Evolutionary conservation across 2,113 vertebrate species (phyloP).

Genomic region (Struthio camelus): DNA sequence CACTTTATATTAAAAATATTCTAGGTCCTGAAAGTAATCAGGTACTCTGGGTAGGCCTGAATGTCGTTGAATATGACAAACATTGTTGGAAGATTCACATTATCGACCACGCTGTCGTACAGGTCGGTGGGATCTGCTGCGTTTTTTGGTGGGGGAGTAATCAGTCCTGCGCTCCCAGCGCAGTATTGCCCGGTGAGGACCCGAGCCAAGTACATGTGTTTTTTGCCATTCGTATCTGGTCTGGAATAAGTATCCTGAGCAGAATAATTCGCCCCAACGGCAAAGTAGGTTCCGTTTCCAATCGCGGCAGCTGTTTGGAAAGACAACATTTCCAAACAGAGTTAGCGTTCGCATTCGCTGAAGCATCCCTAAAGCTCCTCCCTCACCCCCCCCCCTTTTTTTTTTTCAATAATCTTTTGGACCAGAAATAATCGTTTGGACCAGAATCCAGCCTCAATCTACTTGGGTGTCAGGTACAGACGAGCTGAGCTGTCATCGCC

Average conservation of each 20-base stretch:
- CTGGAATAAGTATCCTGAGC: constrained; percentile 67
- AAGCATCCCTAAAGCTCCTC: background rate
- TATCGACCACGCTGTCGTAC: constrained; percentile 82
- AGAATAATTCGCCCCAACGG: constrained; percentile 78
- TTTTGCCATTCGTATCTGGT: constrained; percentile 63
- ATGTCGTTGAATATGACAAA: constrained; percentile 84
- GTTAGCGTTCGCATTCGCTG: background rate
- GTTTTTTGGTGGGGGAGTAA: constrained; percentile 74
- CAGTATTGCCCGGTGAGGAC: constrained; percentile 82
- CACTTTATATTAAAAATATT: background rate
- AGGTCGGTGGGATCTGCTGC: background rate
- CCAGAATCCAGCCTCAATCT: background rate
- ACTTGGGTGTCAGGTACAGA: background rate
- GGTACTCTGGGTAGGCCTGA: constrained; percentile 86
- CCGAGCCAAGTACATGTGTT: constrained; percentile 80
- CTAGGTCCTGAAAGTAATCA: constrained; percentile 80
- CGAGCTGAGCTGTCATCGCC: background rate
- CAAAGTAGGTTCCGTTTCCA: constrained; percentile 87
- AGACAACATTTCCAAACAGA: background rate
- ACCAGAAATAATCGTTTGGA: background rate
- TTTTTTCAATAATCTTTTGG: background rate
- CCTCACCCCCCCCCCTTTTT: rapidly evolving
- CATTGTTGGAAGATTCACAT: constrained; percentile 17
- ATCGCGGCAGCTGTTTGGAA: constrained; percentile 66
- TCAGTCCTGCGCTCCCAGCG: background rate